Evolutionary conservation across 2,888 invertebrate species (phyloP).

Genomic region (Caenorhabditis angaria): DNA sequence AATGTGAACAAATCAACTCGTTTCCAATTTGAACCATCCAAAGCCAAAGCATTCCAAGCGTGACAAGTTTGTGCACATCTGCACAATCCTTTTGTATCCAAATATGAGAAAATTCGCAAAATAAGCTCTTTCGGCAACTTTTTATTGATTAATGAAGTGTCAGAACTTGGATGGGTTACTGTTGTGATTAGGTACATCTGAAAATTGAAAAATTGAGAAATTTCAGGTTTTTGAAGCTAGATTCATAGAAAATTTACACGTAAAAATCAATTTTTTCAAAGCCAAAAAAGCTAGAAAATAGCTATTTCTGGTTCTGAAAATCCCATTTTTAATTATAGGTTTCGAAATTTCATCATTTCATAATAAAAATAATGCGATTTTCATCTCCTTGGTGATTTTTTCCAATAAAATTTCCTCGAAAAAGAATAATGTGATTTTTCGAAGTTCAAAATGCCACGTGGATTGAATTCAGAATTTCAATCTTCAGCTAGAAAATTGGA

Average conservation of each 20-base stretch:
- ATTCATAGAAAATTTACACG: not conserved
- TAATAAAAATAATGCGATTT: too few relatives aligned
- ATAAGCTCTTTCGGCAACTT: slow-evolving; percentile 95
- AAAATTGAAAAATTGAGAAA: slow-evolving; percentile 17
- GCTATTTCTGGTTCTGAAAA: too few relatives aligned
- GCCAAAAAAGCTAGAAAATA: not conserved
- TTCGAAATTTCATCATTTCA: too few relatives aligned
- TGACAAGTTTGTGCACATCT: slow-evolving; percentile 74
- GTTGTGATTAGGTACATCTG: slow-evolving; percentile 71
- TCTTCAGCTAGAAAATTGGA: too few relatives aligned
- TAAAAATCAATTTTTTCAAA: not conserved
- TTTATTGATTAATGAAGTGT: slow-evolving; percentile 80
- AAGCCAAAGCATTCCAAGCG: slow-evolving; percentile 94
- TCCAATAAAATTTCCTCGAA: too few relatives aligned
- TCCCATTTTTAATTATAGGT: too few relatives aligned
- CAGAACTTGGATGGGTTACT: slow-evolving; percentile 40
- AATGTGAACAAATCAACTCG: slow-evolving; percentile 97
- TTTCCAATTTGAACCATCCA: slow-evolving; percentile 99
- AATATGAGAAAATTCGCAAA: slow-evolving; percentile 89
- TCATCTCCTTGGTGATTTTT: too few relatives aligned
- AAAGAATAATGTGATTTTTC: too few relatives aligned
- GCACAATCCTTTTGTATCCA: slow-evolving; percentile 94
- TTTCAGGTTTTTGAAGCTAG: not conserved
- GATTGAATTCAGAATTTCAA: too few relatives aligned
- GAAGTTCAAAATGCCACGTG: too few relatives aligned